A percentile compares a stretch with the other conserved stretches of the same genome.
phyloP scores from a whole-genome alignment of 2,113 vertebrate genomes.

The Aleadryas rufinucha region DNA sequence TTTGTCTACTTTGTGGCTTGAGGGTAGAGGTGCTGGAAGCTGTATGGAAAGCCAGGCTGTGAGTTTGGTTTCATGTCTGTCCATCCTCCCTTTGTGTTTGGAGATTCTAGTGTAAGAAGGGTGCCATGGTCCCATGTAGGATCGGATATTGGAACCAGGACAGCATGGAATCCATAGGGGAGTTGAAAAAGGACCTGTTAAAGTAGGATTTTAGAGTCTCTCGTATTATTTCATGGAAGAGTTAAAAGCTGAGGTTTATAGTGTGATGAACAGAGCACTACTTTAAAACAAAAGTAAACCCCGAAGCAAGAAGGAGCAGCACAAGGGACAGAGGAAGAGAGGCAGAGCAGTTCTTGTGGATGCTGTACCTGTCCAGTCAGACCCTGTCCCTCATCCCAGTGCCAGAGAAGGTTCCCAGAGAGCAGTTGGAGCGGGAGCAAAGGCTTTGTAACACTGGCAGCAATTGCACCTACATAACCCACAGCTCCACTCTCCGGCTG shows the following conservation, averaged over 20 bases:
- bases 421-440: neutral
- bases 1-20: neutral
- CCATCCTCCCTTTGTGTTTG: neutral
- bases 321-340: neutral
- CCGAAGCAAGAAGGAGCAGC: neutral
- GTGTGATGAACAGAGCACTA: neutral
- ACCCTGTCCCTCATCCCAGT: neutral
- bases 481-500: neutral
- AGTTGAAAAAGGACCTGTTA: neutral
- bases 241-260: neutral
- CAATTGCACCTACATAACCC: rapidly evolving
- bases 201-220: neutral
- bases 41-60: neutral
- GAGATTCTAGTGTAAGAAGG: neutral
- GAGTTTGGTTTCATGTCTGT: neutral
- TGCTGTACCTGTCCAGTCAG: neutral
- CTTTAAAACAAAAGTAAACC: neutral
- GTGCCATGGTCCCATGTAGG: rapidly evolving
- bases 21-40: neutral
- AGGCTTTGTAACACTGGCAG: neutral
- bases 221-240: neutral
- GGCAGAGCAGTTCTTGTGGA: neutral
- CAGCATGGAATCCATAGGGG: neutral
- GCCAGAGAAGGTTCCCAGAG: neutral
- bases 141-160: neutral